These are phyloP conservation scores for Dioctria linearis DNA, from an alignment of 2,888 invertebrate species.

Conservation along the genomic window DNA sequence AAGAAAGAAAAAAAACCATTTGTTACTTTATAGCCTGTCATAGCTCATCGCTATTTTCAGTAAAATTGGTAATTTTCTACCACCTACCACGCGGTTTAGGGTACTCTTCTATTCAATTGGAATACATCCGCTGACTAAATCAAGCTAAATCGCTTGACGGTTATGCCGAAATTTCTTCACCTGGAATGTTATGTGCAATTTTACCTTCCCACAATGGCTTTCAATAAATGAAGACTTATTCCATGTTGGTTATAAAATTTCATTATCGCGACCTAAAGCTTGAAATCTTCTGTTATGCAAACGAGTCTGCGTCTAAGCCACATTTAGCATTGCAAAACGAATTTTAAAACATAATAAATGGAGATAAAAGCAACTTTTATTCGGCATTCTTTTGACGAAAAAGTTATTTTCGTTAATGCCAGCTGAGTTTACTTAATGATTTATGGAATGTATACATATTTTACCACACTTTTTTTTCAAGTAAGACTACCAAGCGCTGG, in stretches of 20 bases:
- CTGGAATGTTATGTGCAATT: background rate
- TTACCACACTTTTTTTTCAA: constrained; percentile 8
- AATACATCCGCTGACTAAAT: background rate
- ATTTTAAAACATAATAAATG: constrained; percentile 10
- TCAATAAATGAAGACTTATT: background rate
- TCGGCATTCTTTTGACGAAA: constrained; percentile 32
- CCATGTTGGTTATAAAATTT: background rate
- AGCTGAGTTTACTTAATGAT: constrained; percentile 20
- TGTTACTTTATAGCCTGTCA: constrained; percentile 27
- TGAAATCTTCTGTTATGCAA: constrained; percentile 41
- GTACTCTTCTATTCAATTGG: background rate
- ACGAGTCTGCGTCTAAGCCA: background rate
- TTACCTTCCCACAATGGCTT: background rate
- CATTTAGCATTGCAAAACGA: constrained; percentile 35
- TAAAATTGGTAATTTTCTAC: constrained; percentile 47
- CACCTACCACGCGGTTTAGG: constrained; percentile 43
- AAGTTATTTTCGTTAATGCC: constrained; percentile 8
- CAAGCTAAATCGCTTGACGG: background rate
- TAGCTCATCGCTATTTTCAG: constrained; percentile 48
- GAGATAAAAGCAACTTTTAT: constrained; percentile 26
- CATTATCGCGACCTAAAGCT: background rate
- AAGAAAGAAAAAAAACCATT: constrained; percentile 2
- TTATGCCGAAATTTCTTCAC: constrained; percentile 9
- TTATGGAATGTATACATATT: constrained; percentile 15
- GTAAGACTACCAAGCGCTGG: constrained; percentile 14